These are phyloP conservation scores for Alexandromys fortis DNA, from an alignment of 2,113 vertebrate species.

Conservation along the genomic window DNA sequence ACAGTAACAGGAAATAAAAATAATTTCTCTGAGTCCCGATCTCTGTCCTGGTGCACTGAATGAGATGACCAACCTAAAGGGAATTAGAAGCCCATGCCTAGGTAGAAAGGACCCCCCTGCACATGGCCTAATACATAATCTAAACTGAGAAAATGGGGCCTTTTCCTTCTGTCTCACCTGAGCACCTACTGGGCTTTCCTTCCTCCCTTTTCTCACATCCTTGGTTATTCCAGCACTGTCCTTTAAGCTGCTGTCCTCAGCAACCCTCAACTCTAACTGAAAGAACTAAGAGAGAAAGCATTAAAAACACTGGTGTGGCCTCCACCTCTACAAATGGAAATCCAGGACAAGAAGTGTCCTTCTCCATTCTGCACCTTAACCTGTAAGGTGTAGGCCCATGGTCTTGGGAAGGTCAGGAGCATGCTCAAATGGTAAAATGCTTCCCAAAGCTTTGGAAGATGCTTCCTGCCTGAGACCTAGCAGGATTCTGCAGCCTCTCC, in stretches of 20 bases:
- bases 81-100: background rate
- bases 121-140: background rate
- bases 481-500: no score
- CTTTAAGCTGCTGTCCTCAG: background rate
- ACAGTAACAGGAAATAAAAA: background rate
- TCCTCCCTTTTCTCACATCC: background rate
- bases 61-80: background rate
- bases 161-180: background rate
- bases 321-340: slow-evolving; percentile 35
- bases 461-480: background rate
- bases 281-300: slow-evolving; percentile 4
- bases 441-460: background rate
- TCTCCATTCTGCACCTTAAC: background rate
- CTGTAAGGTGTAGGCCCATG: background rate
- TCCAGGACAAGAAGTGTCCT: background rate
- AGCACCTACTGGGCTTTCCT: background rate
- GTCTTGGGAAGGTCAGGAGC: background rate
- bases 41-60: background rate
- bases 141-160: background rate
- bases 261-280: background rate
- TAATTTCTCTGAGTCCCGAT: background rate
- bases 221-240: background rate
- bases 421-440: background rate
- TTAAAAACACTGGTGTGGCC: background rate
- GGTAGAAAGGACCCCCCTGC: background rate